Percentiles rank a stretch among this genome's conserved stretches.
These are phyloP conservation scores for Phaonia tiefii DNA, from an alignment of 2,888 invertebrate genomes.

Conservation along the genomic window DNA sequence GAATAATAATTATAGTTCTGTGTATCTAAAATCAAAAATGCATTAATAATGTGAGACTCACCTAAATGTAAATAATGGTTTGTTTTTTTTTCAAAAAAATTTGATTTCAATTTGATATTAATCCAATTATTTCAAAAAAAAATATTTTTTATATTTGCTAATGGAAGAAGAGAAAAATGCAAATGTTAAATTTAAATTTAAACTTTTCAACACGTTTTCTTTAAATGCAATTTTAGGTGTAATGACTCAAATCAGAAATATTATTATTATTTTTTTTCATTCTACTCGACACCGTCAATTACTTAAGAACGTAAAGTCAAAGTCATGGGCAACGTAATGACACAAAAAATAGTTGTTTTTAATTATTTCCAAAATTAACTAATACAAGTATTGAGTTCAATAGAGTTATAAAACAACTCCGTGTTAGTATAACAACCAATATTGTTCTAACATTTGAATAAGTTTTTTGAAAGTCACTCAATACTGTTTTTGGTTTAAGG, in stretches of 20 bases:
- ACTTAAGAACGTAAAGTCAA: constrained; percentile 47
- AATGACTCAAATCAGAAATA: not conserved
- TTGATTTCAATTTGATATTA: not conserved
- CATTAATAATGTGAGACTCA: no score
- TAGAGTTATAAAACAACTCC: not conserved
- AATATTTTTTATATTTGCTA: not conserved
- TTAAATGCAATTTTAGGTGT: not conserved
- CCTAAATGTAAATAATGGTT: not conserved
- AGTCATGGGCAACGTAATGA: constrained; percentile 53
- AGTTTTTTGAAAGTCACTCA: constrained; percentile 1
- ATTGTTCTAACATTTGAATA: constrained; percentile 13
- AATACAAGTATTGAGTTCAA: constrained; percentile 6
- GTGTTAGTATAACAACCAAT: no score
- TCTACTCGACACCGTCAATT: constrained; percentile 56
- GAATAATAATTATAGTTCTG: no score
- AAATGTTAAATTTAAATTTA: constrained; percentile 1
- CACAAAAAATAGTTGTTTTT: no score
- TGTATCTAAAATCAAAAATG: no score
- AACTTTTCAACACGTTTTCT: not conserved
- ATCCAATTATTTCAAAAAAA: constrained; percentile 15
- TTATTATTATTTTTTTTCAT: constrained; percentile 6
- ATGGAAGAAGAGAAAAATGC: constrained; percentile 10
- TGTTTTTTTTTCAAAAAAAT: not conserved
- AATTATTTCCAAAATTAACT: no score
- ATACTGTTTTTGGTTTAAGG: constrained; percentile 5